Percentiles rank a stretch among this genome's conserved stretches.
Conservation (phyloP, 2,797 vertebrate genomes). For the Onychomys torridus region DNA sequence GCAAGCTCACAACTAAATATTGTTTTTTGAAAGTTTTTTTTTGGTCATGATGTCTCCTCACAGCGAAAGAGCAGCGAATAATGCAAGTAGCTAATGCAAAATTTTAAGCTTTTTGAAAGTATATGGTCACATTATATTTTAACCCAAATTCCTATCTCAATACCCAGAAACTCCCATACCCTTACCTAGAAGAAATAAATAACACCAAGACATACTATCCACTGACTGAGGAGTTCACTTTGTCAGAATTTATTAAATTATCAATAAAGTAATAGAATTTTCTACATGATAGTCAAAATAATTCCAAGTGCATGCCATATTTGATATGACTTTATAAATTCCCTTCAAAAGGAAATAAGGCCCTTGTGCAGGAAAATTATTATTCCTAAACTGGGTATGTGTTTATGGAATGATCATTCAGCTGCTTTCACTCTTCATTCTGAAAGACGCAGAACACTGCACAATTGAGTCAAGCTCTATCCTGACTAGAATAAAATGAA, state of each 20-base stretch:
- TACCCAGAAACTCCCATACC: not conserved
- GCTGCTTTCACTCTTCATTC: constrained; percentile 81
- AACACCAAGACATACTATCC: not conserved
- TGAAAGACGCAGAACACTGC: constrained; percentile 80
- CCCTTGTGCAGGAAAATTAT: constrained; percentile 69
- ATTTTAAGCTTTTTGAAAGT: not conserved
- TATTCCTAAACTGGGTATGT: constrained; percentile 77
- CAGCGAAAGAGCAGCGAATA: not conserved
- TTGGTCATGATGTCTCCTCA: not conserved
- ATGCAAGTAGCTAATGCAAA: not conserved
- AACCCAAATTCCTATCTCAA: not conserved
- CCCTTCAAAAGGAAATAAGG: not conserved
- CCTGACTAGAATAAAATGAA: constrained; percentile 71
- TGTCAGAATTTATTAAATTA: not conserved
- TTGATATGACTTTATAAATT: not conserved
- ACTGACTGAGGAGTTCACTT: not conserved
- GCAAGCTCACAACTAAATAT: not conserved
- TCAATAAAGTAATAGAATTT: not conserved
- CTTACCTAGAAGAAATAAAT: not conserved
- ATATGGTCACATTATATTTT: not conserved
- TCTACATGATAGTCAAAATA: not conserved
- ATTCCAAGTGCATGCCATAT: not conserved
- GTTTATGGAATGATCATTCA: constrained; percentile 80
- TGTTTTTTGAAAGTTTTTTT: not conserved
- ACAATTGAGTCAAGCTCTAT: constrained; percentile 76